Percentiles rank a stretch among this genome's conserved stretches.
Evolutionary conservation across 2,888 invertebrate genomes (phyloP).

Genomic region (Spodoptera picta): DNA sequence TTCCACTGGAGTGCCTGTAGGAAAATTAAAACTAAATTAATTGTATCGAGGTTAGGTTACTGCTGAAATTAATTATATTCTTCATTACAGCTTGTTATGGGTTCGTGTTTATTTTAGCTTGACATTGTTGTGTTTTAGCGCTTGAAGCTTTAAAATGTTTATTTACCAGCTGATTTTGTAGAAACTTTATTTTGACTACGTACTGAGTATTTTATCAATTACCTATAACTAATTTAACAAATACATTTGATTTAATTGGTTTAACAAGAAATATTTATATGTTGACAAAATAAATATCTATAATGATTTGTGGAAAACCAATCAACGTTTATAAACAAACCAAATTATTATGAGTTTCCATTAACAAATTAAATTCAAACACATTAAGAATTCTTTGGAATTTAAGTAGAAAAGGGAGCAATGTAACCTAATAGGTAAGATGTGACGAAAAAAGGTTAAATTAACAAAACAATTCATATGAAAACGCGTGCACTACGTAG

Average conservation of each 20-base stretch:
- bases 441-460: conserved; percentile 62
- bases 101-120: conserved; percentile 8
- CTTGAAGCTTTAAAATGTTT: no score
- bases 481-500: conserved; percentile 75
- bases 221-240: no score
- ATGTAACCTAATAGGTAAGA: conserved; percentile 64
- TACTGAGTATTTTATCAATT: no score
- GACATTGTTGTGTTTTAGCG: not conserved
- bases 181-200: no score
- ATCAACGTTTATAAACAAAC: conserved; percentile 20
- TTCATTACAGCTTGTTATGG: conserved; percentile 32
- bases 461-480: conserved; percentile 68
- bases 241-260: no score
- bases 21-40: conserved; percentile 82
- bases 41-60: conserved; percentile 56
- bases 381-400: conserved; percentile 38
- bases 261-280: no score
- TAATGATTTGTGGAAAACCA: conserved; percentile 16
- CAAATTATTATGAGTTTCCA: conserved; percentile 34
- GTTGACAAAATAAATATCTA: no score
- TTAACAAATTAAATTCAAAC: conserved; percentile 40
- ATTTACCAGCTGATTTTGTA: no score
- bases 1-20: conserved; percentile 69
- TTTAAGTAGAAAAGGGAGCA: conserved; percentile 34
- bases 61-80: conserved; percentile 49